A percentile compares a stretch with the other conserved stretches of the same genome.
Evolutionary conservation across 2,888 invertebrate genomes (phyloP).

Genomic region (Melipona beecheii): DNA sequence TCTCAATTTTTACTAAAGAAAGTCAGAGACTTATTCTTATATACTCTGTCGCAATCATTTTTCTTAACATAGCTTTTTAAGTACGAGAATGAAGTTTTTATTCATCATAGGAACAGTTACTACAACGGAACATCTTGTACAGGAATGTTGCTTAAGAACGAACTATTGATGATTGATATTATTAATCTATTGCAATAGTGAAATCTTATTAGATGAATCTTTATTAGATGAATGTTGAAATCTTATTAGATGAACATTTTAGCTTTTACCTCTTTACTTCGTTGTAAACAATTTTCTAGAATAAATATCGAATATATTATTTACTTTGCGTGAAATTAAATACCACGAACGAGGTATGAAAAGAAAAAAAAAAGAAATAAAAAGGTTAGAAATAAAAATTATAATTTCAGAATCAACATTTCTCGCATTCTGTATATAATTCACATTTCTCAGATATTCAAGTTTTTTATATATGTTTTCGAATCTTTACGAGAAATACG

Average conservation of each 20-base stretch:
- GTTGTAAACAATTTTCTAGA: conserved; percentile 55
- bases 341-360: conserved; percentile 30
- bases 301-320: conserved; percentile 36
- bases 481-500: conserved; percentile 6
- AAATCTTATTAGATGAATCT: conserved; percentile 52
- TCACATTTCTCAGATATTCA: conserved; percentile 36
- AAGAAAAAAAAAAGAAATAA: conserved; percentile 11
- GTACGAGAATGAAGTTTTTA: conserved; percentile 11
- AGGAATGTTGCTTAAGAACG: conserved; percentile 60
- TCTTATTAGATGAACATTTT: conserved; percentile 30
- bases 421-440: conserved; percentile 60
- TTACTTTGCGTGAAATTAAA: conserved; percentile 48
- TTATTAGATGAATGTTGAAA: too few species aligned
- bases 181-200: conserved; percentile 59
- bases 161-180: conserved; percentile 53
- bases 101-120: conserved; percentile 20
- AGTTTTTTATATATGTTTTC: conserved; percentile 30
- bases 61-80: conserved; percentile 39
- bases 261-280: conserved; percentile 54
- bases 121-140: conserved; percentile 60
- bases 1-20: conserved; percentile 47
- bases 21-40: conserved; percentile 53
- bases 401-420: conserved; percentile 38
- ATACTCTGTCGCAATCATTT: conserved; percentile 63
- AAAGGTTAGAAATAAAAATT: conserved; percentile 23